Base-by-base conservation (phyloP, 1,140 invertebrate species). In the Mesaphorura yosii region DNA sequence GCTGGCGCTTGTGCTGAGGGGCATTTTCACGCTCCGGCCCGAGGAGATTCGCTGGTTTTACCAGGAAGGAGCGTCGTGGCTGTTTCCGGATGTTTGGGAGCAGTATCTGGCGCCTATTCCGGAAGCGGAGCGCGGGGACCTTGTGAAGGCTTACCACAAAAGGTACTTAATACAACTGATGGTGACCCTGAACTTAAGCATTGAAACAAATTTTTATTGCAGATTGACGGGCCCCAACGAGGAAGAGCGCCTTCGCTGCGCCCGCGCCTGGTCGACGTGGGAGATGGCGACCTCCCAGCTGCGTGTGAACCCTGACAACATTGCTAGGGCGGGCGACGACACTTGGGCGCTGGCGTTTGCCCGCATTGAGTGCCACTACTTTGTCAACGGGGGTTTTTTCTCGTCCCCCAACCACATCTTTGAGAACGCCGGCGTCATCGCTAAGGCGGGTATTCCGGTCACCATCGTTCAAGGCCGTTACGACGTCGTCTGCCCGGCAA, bases 11-110 rank as follows among this genome's bases (percentile, higher is more conserved):
- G 55, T 71, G 14, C 56, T 71, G 4, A 58, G 68, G 34, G 69
- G 69, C 38, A 70, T 71, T 31, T 70, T 69, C 42, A 66, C 63
- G 12, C 50, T 69, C 0, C 59, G 68, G 53, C 63, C 64, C 65
- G 66, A 58, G 42, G 70, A 71, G 45, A 38, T 70, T 26, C 31
- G 64, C n/a, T 71, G 70, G 70, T 67, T 66, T 49, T 69, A 70
- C 52, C 68, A 71, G 52, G 66, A 69, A 48, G 67, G 69, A 23
- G 69, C 68, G 3, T 65, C 59, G 41, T 56, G 60, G 20, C 38
- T 71, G 15, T 70, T 64, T 57, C 69, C 70, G n/a, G 69, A 70
- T 55, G 47, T 57, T 26, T 71, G 64, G 64, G 69, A 70, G 31
- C 55, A 65, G 1, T 71, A 65, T 58, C 31, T 66, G 15, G 61